Conservation (phyloP, 2,797 vertebrate genomes). For the Melanogrammus aeglefinus region DNA sequence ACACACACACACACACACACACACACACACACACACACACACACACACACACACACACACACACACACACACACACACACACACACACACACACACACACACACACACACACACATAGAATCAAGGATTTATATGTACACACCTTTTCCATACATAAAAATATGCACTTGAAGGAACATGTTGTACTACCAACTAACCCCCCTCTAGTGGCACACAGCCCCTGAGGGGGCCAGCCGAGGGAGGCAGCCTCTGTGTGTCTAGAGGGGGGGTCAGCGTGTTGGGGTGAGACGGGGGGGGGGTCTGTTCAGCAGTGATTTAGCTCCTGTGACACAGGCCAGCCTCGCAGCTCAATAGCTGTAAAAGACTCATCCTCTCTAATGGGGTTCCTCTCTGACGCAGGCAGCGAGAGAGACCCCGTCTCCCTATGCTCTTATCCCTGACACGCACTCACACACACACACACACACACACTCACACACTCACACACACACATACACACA, state of each 20-base stretch:
- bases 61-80: background rate
- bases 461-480: slow-evolving; percentile 16
- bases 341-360: slow-evolving; percentile 74
- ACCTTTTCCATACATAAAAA: background rate
- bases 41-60: background rate
- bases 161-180: background rate
- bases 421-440: slow-evolving; percentile 23
- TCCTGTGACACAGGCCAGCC: slow-evolving; percentile 54
- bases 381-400: slow-evolving; percentile 73
- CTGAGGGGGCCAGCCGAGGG: too few relatives aligned
- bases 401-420: slow-evolving; percentile 48
- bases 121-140: background rate
- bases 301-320: slow-evolving; percentile 68
- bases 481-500: background rate
- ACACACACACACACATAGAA: background rate
- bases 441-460: slow-evolving; percentile 43
- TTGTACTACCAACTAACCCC: background rate
- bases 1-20: slow-evolving; percentile 4
- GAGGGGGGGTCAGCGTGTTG: background rate
- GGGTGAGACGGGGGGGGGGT: slow-evolving; percentile 12
- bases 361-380: slow-evolving; percentile 75
- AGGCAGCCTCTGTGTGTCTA: background rate
- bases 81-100: background rate
- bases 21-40: background rate
- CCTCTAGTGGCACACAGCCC: too few relatives aligned